Base-by-base conservation (phyloP, 2,113 vertebrate genomes). In the Scolopax mira region DNA sequence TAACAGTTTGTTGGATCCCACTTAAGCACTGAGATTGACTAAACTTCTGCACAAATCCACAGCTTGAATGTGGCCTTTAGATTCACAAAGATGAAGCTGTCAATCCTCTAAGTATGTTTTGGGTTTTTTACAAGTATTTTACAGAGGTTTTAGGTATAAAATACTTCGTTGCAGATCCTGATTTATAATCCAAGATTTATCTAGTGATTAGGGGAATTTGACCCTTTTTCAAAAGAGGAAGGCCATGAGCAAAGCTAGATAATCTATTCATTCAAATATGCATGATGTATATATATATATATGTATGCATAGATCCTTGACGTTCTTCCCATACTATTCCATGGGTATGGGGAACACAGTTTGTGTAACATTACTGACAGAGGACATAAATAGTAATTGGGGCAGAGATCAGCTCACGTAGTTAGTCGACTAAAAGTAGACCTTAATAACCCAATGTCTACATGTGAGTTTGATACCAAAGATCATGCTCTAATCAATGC, bases 261-360 rank as follows among this genome's bases (percentile, higher is more conserved):
- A 88, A 84, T 80, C 60, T 85, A 27, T 94, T 94, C 67, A 67
- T 69, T 87, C 39, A 89, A 67, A 92, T 52, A 79, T 51, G n/a
- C n/a, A n/a, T n/a, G 9, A 18, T 18, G 9, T 44, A 18, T 9
- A 46, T 19, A 44, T 10, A 86, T 33, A 13, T 23, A 79, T 35
- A 16, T 23, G 74, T 55, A 81, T n/a, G 8, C 11, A 70, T n/a
- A 72, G 23, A 8, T 49, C 37, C 75, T 77, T 82, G 54, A 28
- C 85, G 22, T 61, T 7, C 9, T 79, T 89, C 75, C 72, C 9
- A 3, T 19, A 18, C 3, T 48, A 49, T 67, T 91, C 35, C 35
- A 61, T 57, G n/a, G 33, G 10, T 39, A 81, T 6, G 13, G 52
- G 13, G 44, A 84, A 75, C 41, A 30, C 18, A n/a, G 22, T 72